phyloP scores from a whole-genome alignment of 2,797 vertebrate genomes.

The Arctocebus calabarensis region DNA sequence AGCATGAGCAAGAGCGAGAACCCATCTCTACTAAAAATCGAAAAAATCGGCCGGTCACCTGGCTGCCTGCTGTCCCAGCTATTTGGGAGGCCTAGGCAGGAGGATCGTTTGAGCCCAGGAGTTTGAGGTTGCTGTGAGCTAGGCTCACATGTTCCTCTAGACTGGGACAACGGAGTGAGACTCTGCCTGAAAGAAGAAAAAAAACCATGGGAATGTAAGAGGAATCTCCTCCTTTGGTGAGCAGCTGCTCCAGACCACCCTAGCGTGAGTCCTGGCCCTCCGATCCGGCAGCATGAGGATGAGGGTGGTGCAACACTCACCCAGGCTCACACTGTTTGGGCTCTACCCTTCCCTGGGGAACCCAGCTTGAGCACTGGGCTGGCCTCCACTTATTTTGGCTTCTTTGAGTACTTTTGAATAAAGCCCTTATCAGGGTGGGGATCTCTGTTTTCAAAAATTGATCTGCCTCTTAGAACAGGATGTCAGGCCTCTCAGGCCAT shows the following conservation, averaged over 20 bases:
- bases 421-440: slow-evolving; percentile 61
- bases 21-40: too few species aligned
- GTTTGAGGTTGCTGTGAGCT: too few species aligned
- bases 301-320: not conserved
- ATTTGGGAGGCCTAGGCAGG: too few species aligned
- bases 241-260: not conserved
- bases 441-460: slow-evolving; percentile 65
- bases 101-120: too few species aligned
- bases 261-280: not conserved
- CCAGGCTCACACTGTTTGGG: not conserved
- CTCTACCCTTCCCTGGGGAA: not conserved
- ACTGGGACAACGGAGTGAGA: too few species aligned
- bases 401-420: slow-evolving; percentile 63
- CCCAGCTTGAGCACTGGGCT: not conserved
- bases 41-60: too few species aligned
- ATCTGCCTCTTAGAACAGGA: slow-evolving; percentile 51
- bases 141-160: too few species aligned
- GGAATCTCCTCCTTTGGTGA: not conserved
- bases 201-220: not conserved
- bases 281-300: not conserved
- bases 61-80: too few species aligned
- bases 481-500: not conserved
- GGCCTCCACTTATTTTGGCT: slow-evolving; percentile 14
- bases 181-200: too few species aligned
- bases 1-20: too few species aligned